Base-by-base conservation (phyloP, 2,797 vertebrate genomes). In the Delichon dasypus region DNA sequence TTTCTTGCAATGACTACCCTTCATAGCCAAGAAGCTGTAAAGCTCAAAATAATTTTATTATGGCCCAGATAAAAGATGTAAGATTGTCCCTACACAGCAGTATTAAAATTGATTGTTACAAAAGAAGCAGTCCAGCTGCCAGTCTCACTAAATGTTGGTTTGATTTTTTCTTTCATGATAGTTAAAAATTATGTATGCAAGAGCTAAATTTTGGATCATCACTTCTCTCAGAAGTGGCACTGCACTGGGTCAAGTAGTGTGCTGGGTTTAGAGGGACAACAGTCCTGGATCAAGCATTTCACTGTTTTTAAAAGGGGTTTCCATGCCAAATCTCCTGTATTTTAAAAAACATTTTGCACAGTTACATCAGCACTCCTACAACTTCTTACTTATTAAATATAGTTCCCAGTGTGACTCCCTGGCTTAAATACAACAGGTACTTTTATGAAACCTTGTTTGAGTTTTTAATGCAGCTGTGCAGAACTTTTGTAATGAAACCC, bases 381-480 rank as follows among this genome's bases (percentile, higher is more conserved):
- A 84, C 79, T 96, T 96, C 85, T 96, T 94, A 87, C 67, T 96
- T 95, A 94, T 97, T 96, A 96, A 96, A 96, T 95, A 94, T 53
- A 86, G 91, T 79, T 94, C 94, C 94, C 94, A 86, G 44, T 85
- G 88, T 19, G 7, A 76, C 64, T 91, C 83, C 74, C 80, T 92
- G 91, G 94, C 88, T 95, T 94, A 96, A 84, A 90, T 86, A 93
- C 83, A 96, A 82, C 95, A 97, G 96, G 95, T 96, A 95, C 67
- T 94, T 96, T 96, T 94, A 96, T 90, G 88, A 96, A 96, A 94
- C 89, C 91, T 93, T 91, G 89, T 96, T 91, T 93, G 89, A 96
- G 83, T 94, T 96, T 94, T 94, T 93, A 94, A 89, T 90, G 95
- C 95, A 97, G 96, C 94, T 97, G 95, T 96, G 89, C 71, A 96